Evolutionary conservation across 1,140 invertebrate species (phyloP).

Genomic region (Gryllus bimaculatus): DNA sequence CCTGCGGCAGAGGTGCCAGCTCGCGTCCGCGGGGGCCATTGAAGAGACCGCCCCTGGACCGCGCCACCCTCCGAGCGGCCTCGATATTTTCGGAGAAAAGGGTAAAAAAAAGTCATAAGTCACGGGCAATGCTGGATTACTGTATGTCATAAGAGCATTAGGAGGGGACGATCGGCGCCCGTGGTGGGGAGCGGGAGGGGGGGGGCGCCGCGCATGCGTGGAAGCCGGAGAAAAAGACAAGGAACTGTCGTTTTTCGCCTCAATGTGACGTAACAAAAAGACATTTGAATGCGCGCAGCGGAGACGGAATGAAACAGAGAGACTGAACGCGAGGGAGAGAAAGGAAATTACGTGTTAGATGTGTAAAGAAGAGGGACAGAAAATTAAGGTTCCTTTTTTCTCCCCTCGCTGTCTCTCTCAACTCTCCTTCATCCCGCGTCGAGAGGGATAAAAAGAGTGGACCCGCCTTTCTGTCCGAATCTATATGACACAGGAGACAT

Average conservation of each 20-base stretch:
- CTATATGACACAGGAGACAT: not conserved
- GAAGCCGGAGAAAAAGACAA: not conserved
- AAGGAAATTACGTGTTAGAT: not conserved
- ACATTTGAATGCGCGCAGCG: not conserved
- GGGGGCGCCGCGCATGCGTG: not conserved
- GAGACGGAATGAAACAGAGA: not conserved
- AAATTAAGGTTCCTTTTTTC: not conserved
- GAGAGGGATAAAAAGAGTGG: not conserved
- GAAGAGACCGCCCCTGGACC: not conserved
- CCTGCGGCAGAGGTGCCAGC: not conserved
- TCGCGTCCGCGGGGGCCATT: not conserved
- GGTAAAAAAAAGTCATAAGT: not conserved
- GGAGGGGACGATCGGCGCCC: not conserved
- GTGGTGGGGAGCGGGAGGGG: too few species aligned
- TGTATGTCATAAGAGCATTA: conserved; percentile 5
- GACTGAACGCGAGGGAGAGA: not conserved
- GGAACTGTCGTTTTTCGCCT: not conserved
- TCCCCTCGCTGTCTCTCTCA: not conserved
- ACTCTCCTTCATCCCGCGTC: not conserved
- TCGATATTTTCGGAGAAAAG: not conserved
- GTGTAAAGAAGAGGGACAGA: not conserved
- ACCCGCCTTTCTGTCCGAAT: not conserved
- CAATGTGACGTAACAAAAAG: not conserved
- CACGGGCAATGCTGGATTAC: not conserved
- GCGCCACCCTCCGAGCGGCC: not conserved